Evolutionary conservation across 2,113 vertebrate species (phyloP), one percentile per base, ranked within the genome.

Genomic region (Aix galericulata): DNA sequence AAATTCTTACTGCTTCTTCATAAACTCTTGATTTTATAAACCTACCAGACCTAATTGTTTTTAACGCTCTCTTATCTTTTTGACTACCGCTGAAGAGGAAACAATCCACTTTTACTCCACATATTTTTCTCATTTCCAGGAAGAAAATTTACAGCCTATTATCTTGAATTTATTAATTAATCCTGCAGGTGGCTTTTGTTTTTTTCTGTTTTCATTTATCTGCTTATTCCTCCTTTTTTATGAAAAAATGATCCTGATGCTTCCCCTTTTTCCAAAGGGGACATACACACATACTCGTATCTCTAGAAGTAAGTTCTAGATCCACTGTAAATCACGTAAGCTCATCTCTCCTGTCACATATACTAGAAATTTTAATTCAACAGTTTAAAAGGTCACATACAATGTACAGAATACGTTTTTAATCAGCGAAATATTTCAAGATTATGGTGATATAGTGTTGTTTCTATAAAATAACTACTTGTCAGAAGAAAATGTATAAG

Each of bases 401-500:
- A 17, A 38, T 9, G 8, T 31, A 26, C 6, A 82, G 29, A 94
- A 86, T 16, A 42, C 32, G 53, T 34, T 84, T 93, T 92, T 80
- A 63, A 67, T 64, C 38, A 90, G 34, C 32, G 86, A 68, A 91
- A 62, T 55, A 75, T 79, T 88, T 56, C 42, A 93, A 86, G 50
- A 93, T 83, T 81, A 71, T 48, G 53, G 64, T 88, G 29, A n/a
- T 44, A 89, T 42, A 81, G 82, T 89, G 91, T 95, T 97, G 91
- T 94, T 63, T 68, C 69, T 89, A 73, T 95, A 96, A 96, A 94
- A 48, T 81, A 75, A 75, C 31, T 93, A n/a, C 69, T 86, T n/a
- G 25, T 89, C 91, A 97, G 74, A 93, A 82, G 58, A 82, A 95
- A 88, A 94, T 84, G 40, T 71, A 59, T 89, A 94, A 97, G 95